phyloP scores from a whole-genome alignment of 37 sponge, comb jelly and placozoan species.

The Beroe ovata region DNA sequence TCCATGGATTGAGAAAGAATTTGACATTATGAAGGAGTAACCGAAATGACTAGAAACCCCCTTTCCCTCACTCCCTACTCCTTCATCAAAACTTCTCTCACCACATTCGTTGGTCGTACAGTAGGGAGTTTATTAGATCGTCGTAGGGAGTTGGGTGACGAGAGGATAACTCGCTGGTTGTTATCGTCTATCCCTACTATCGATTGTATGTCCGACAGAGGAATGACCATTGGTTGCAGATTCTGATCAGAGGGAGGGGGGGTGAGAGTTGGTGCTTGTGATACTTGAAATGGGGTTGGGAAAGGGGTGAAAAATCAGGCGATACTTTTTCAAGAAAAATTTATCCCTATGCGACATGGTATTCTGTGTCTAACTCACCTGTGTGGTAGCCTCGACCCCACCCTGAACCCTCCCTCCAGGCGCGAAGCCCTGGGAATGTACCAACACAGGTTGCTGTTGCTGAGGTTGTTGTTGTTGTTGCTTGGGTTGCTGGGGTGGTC shows the following conservation, averaged over 20 bases:
- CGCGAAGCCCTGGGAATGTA: background rate
- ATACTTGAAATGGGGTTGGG: too few relatives aligned
- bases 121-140: background rate
- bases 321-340: too few relatives aligned
- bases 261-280: too few relatives aligned
- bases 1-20: too few relatives aligned
- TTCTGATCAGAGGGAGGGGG: background rate
- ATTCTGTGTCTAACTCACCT: too few relatives aligned
- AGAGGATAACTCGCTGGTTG: constrained; percentile 22
- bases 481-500: background rate
- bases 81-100: too few relatives aligned
- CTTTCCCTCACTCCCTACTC: too few relatives aligned
- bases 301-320: too few relatives aligned
- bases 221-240: constrained; percentile 41
- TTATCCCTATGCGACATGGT: too few relatives aligned
- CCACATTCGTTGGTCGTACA: background rate
- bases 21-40: too few relatives aligned
- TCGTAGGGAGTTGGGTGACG: background rate
- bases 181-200: constrained; percentile 24
- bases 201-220: constrained; percentile 20
- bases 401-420: background rate
- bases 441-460: background rate
- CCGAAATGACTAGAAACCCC: too few relatives aligned
- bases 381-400: background rate
- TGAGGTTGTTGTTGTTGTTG: background rate